Evolutionary conservation across 2,888 invertebrate genomes (phyloP).

Genomic region (Stegophylla sp.): DNA sequence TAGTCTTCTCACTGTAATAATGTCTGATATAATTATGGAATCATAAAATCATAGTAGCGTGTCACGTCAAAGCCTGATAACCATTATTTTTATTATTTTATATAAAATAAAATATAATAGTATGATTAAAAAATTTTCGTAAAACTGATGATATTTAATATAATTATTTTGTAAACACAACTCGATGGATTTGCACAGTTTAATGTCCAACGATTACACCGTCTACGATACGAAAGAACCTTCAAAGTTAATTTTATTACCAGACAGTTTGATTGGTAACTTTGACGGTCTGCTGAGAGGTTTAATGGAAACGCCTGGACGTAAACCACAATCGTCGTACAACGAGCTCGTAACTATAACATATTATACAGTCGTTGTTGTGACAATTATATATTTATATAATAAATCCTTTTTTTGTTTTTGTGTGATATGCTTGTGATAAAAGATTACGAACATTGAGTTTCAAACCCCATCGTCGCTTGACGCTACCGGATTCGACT

Average conservation of each 20-base stretch:
- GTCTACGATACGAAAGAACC: conserved; percentile 35
- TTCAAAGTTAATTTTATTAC: conserved; percentile 13
- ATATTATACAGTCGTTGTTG: background rate
- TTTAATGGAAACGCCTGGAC: conserved; percentile 11
- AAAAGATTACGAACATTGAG: conserved; percentile 38
- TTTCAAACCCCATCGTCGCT: background rate
- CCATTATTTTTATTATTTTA: no score
- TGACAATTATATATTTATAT: background rate
- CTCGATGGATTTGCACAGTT: background rate
- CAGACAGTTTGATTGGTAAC: conserved; percentile 24
- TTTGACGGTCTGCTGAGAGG: conserved; percentile 33
- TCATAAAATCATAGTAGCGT: background rate
- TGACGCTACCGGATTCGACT: conserved; percentile 74
- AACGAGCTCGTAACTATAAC: conserved; percentile 16
- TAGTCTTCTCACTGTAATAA: background rate
- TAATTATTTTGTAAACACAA: background rate
- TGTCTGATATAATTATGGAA: background rate
- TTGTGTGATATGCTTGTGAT: background rate
- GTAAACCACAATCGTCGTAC: background rate
- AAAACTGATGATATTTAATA: background rate
- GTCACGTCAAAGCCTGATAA: no score
- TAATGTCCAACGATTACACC: conserved; percentile 1
- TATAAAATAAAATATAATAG: no score
- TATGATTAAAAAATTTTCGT: no score
- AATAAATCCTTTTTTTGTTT: no score